Evolutionary conservation across 2,113 vertebrate genomes (phyloP), one percentile per base, ranked within the genome.

Genomic region (Aptenodytes patagonicus): DNA sequence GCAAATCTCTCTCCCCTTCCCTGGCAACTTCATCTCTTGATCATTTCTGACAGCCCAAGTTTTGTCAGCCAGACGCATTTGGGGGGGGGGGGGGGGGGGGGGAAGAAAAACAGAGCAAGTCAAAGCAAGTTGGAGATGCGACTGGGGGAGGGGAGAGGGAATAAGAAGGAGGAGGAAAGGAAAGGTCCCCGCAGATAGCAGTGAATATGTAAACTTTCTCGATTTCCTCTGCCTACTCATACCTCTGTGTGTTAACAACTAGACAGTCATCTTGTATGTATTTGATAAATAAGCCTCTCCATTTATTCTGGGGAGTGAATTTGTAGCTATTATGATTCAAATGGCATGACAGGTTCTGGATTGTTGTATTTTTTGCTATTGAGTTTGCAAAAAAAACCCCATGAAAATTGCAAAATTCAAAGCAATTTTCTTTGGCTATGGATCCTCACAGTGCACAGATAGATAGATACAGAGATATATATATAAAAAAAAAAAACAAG

Each of bases 251-350:
- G 96, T 98, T 98, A 97, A 97, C 97, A 98, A 96, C 97, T 40
- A 97, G 79, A 98, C 97, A 98, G 98, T 98, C 98, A 98, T 97
- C 98, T 97, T 97, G 97, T 97, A 97, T 98, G 79, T 98, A 96
- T 98, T 98, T 98, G 98, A 98, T 98, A 98, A 98, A 98, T 98
- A 98, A 98, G 97, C 96, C 96, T 98, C 97, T 97, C 97, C 97
- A 94, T 98, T 98, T 98, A 98, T 98, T 98, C 98, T 98, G 94
- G 95, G 96, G 96, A 98, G 97, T 98, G 98, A 98, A 98, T 98
- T 98, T 98, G 98, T 97, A 97, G 97, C 98, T 98, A 98, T 98
- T 98, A 98, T 98, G 97, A 98, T 98, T 98, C 98, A 98, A 98
- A 98, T 98, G 97, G 97, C 97, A 97, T 97, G 98, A 97, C 98